Evolutionary conservation across 2,888 invertebrate genomes (phyloP).

Genomic region (Archips crataeganus): DNA sequence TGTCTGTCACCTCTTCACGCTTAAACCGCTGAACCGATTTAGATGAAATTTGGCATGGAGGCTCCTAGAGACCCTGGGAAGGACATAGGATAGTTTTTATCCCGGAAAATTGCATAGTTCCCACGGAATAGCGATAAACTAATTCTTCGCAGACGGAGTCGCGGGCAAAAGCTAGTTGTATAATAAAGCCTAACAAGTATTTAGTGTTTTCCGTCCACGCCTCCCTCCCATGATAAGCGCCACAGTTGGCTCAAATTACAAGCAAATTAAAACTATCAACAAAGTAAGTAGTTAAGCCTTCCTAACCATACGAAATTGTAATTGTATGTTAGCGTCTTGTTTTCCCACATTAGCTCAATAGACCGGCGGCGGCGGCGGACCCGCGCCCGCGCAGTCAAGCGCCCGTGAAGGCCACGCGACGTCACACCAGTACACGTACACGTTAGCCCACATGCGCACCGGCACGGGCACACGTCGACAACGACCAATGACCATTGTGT

Average conservation of each 20-base stretch:
- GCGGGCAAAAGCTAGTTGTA: no score
- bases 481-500: slow-evolving; percentile 34
- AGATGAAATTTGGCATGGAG: no score
- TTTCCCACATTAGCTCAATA: slow-evolving; percentile 37
- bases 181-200: no score
- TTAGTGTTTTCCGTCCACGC: background rate
- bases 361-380: slow-evolving; percentile 43
- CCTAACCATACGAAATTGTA: slow-evolving; percentile 19
- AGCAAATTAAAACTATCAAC: background rate
- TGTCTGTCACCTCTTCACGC: no score
- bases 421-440: slow-evolving; percentile 58
- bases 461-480: slow-evolving; percentile 46
- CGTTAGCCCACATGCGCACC: slow-evolving; percentile 46
- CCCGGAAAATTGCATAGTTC: no score
- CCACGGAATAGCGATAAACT: no score
- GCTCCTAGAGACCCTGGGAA: no score
- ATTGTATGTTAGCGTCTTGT: slow-evolving; percentile 31
- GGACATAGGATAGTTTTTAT: no score
- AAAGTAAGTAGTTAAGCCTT: slow-evolving; percentile 7
- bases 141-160: no score
- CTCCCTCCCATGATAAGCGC: background rate
- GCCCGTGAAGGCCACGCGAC: slow-evolving; percentile 76
- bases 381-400: slow-evolving; percentile 63
- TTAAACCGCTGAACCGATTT: no score
- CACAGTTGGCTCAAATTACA: background rate